Base-by-base conservation (phyloP, 2,888 invertebrate genomes). In the Callyntrura sp. region DNA sequence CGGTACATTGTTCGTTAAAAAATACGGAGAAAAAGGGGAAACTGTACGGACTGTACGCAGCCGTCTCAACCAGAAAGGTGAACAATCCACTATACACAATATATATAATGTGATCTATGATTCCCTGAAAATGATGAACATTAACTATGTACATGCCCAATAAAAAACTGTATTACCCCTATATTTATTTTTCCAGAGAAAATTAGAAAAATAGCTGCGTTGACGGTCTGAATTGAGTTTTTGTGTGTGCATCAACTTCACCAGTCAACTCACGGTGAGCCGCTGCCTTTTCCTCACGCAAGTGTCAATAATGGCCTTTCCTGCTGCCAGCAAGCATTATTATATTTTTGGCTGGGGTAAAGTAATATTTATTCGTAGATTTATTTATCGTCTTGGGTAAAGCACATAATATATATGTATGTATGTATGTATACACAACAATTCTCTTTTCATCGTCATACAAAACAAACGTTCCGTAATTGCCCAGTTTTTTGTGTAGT, bases 231-330 rank as follows among this genome's bases (percentile, higher is more conserved):
- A 28, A 12, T 35, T 68, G 48, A 83, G 57, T 57, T 79, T 57
- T 5, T 83, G 73, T 76, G 45, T 76, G 79, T 86, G 81, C 81
- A 87, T 81, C 60, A 51, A 88, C 78, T 12, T 25, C 65, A 28
- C 14, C 17, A 23, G 76, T 60, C 60, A 51, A 51, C 51, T 3
- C 11, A 65, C 78, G 17, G 0, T 73, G 17, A 28, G 65, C 11
- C 65, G 25, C n/a, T 45, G 43, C 73, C 20, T 23, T 73, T 68
- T 73, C 23, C 78, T 23, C 85, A 85, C 85, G 89, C 89, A 89
- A 89, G 89, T 89, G 89, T 85, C 85, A 85, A 73, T 89, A 89
- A 89, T 89, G 81, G 89, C 85, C 70, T 78, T 88, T 23, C 68
- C 55, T 48, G 65, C 45, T 73, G 68, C 20, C 65, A 51, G 25